These are phyloP conservation scores for Leptinotarsa juncta DNA, from an alignment of 2,888 invertebrate genomes.

Conservation along the genomic window DNA sequence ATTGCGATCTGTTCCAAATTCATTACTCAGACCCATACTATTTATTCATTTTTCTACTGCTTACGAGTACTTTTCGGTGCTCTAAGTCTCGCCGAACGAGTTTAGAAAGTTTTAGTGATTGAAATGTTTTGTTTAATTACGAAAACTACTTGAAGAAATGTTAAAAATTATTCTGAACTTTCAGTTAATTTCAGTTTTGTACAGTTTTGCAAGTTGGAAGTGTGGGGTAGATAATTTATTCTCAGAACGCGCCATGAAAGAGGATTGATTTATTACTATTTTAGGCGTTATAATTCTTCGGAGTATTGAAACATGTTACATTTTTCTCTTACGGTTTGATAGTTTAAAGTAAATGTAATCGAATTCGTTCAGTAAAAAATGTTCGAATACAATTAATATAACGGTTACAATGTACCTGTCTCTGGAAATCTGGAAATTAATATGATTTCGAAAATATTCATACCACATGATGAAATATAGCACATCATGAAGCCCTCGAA, in stretches of 20 bases:
- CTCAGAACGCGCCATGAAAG: constrained; percentile 1
- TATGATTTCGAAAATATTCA: too few relatives aligned
- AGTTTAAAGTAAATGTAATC: too few relatives aligned
- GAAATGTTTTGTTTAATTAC: constrained; percentile 10
- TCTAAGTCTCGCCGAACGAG: background rate
- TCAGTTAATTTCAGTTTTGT: constrained; percentile 12
- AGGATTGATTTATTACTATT: constrained; percentile 13
- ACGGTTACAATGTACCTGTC: background rate
- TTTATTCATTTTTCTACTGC: too few relatives aligned
- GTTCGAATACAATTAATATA: too few relatives aligned
- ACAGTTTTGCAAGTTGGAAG: constrained; percentile 10
- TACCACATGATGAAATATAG: too few relatives aligned
- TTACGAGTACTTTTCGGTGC: too few relatives aligned
- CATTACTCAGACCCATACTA: background rate
- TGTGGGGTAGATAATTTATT: constrained; percentile 3
- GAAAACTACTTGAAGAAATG: constrained; percentile 11
- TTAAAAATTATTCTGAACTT: constrained; percentile 13
- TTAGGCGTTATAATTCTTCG: background rate
- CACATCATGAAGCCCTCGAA: too few relatives aligned
- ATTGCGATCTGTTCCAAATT: background rate
- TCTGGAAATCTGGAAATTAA: too few relatives aligned
- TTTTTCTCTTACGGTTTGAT: background rate
- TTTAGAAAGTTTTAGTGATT: background rate
- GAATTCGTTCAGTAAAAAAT: too few relatives aligned
- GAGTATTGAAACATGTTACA: background rate